Percentiles rank a stretch among this genome's conserved stretches.
These are phyloP conservation scores for Urocynchramus pylzowi DNA, from an alignment of 2,113 vertebrate species.

Conservation along the genomic window DNA sequence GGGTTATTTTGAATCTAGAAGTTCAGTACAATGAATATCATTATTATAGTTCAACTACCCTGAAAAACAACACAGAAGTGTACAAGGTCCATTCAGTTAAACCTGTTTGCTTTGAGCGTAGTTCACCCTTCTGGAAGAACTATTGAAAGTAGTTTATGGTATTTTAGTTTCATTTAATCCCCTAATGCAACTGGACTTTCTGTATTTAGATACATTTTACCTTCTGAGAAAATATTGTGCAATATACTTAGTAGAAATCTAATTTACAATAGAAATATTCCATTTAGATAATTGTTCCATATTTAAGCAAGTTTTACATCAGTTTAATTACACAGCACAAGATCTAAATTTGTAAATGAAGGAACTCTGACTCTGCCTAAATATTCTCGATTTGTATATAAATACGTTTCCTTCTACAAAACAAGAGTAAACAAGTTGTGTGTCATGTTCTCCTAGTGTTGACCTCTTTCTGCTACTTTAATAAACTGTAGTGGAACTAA, in stretches of 20 bases:
- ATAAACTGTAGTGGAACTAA: conserved; percentile 63
- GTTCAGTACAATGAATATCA: not conserved
- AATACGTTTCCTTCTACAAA: not conserved
- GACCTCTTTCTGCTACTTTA: conserved; percentile 60
- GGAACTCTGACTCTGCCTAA: not conserved
- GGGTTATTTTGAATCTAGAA: not conserved
- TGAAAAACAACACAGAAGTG: not conserved
- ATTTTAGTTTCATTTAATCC: not conserved
- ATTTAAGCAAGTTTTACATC: not conserved
- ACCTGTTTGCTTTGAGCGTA: not conserved
- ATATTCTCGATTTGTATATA: not conserved
- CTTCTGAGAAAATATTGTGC: not conserved
- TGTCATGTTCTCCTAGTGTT: not conserved
- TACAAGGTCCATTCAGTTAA: not conserved
- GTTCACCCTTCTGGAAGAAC: not conserved
- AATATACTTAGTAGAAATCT: not conserved
- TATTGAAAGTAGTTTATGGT: not conserved
- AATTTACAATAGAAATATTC: not conserved
- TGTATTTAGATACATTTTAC: not conserved
- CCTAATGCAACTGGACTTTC: not conserved
- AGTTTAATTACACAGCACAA: not conserved
- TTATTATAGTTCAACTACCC: not conserved
- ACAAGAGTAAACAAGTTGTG: conserved; percentile 15
- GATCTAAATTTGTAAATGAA: not conserved
- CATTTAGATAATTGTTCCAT: not conserved